Conservation (phyloP, 1,140 invertebrate species). For the Penaeus chinensis region DNA sequence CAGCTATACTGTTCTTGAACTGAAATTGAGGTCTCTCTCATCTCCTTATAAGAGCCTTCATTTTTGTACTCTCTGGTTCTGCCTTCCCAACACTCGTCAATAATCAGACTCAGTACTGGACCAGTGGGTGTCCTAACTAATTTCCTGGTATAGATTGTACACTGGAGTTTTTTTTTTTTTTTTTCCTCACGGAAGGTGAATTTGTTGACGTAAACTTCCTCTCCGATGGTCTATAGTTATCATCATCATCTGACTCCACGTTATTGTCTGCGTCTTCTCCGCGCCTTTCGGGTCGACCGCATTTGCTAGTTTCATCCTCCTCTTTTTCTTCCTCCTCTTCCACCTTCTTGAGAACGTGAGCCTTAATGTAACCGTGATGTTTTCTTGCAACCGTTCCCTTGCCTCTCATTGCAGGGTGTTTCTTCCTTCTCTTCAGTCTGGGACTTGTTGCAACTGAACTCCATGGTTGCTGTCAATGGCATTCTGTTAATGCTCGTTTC, state of each 20-base stretch:
- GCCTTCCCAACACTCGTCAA: conserved; percentile 56
- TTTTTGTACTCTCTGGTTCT: conserved; percentile 52
- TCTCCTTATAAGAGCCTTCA: conserved; percentile 61
- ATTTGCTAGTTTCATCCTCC: conserved; percentile 1
- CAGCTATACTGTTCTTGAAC: conserved; percentile 43
- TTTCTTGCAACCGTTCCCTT: not conserved
- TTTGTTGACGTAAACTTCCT: not conserved
- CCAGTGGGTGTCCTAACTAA: conserved; percentile 30
- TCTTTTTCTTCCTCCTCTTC: not conserved
- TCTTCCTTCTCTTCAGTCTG: not conserved
- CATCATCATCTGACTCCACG: conserved; percentile 40
- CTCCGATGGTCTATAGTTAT: conserved; percentile 25
- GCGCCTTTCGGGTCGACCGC: conserved; percentile 31
- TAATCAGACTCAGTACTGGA: conserved; percentile 51
- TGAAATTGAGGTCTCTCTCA: conserved; percentile 47
- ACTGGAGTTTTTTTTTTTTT: conserved; percentile 25
- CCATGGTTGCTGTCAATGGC: not conserved
- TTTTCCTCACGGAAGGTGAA: not conserved
- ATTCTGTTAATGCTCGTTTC: conserved; percentile 17
- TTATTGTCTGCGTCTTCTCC: conserved; percentile 1
- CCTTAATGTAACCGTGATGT: conserved; percentile 6
- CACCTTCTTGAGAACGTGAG: conserved; percentile 17
- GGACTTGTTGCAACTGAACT: not conserved
- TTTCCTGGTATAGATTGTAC: conserved; percentile 52
- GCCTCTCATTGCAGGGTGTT: not conserved